Base-by-base conservation (phyloP, 2,888 invertebrate species). In the Temnothorax unifasciatus region DNA sequence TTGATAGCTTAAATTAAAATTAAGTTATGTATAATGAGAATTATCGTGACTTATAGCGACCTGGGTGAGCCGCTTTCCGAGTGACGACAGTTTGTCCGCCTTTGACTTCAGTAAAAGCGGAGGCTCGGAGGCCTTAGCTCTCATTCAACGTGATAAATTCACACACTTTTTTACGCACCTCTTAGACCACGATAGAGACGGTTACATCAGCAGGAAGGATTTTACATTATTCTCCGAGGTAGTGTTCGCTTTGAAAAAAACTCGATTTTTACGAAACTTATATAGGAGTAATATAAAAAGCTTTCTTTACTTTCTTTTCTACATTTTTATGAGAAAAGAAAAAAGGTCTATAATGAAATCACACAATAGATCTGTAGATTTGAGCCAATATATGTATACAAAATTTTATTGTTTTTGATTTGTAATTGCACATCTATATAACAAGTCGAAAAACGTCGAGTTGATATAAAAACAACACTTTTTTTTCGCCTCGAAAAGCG, bases 121-220 rank as follows among this genome's bases (percentile, higher is more conserved):
- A 0, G 74, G 75, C 21, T 54, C 86, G 8, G 82, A 88, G 34
- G 94, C 95, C 84, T 95, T 97, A 86, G 96, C 97, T 87, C 94
- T 96, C 66, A 96, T 96, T 69, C 97, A 97, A 93, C 96, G 95
- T 84, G 97, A 97, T 94, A 97, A 97, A 94, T 95, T 97, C 95
- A 96, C 96, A 0, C 96, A 97, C 89, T 97, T 97, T 95, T 97
- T 97, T 95, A 96, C 96, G 0, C 96, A 96, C 90, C 96, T 97
- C 21, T 95, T 97, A 84, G 97, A 97, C 93, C 96, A 97, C 92
- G 97, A 97, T 93, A 95, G 96, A 71, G 97, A 97, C 94, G 97
- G 97, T 94, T 96, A 97, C 91, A 96, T 97, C 89, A 96, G 96
- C 81, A 96, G 97, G 87, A 96, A 97, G 92, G 97, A 97, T 94